Conservation (phyloP, 37 sponge, comb jelly and placozoan genomes). For the Chondrilla cf. caribensis region DNA sequence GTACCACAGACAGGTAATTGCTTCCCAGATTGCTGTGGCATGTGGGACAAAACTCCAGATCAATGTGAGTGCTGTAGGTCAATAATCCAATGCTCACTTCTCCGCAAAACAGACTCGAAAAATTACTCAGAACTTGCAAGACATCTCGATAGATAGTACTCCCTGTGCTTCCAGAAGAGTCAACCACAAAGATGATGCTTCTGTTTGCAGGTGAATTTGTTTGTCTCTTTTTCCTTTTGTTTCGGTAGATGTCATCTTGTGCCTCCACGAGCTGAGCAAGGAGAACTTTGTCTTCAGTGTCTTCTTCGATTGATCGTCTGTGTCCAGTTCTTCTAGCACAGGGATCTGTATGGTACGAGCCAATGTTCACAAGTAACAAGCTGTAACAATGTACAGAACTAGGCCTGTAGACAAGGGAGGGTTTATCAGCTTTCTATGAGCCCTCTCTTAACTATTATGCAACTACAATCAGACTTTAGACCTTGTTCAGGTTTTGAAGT, state of each 20-base stretch:
- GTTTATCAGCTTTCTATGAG: too few species aligned
- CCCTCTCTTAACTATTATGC: too few species aligned
- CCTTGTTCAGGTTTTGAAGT: too few species aligned
- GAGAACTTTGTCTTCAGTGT: neutral
- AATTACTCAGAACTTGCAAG: neutral
- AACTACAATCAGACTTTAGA: too few species aligned
- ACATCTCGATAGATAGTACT: neutral
- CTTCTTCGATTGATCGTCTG: neutral
- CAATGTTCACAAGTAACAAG: too few species aligned
- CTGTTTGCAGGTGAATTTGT: neutral
- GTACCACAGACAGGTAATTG: neutral
- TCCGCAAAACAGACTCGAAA: neutral
- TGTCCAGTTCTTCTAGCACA: too few species aligned
- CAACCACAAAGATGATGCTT: neutral
- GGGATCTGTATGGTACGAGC: too few species aligned
- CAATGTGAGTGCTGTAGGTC: neutral
- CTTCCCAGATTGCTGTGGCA: neutral
- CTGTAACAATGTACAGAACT: too few species aligned
- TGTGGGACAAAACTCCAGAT: neutral
- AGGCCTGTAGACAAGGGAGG: too few species aligned
- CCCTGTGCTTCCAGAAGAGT: slow-evolving; percentile 9
- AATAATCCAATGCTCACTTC: neutral
- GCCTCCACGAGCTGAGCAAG: neutral
- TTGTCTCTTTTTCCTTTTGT: neutral
- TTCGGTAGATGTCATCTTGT: neutral